phyloP scores from a whole-genome alignment of 1,140 invertebrate genomes.

The Magallana gigas region DNA sequence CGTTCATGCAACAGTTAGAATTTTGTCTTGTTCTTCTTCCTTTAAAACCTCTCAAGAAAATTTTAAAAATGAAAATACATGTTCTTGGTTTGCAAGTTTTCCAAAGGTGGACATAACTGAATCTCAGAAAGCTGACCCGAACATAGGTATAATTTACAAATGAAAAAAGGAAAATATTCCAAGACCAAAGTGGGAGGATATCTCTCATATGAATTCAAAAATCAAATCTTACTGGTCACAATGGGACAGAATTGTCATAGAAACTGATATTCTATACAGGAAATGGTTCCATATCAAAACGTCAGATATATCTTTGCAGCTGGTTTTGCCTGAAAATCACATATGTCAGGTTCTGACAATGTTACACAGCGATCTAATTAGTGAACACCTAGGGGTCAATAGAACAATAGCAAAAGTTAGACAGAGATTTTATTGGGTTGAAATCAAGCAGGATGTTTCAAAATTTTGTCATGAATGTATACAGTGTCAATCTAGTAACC shows the following conservation, averaged over 20 bases:
- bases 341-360: neutral
- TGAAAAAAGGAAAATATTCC: too few species aligned
- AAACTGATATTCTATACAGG: slow-evolving; percentile 14
- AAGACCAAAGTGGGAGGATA: neutral
- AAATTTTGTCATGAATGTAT: too few species aligned
- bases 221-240: slow-evolving; percentile 36
- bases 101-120: too few species aligned
- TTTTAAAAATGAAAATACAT: too few species aligned
- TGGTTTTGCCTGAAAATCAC: neutral
- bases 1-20: too few species aligned
- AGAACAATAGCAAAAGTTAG: slow-evolving; percentile 26
- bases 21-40: neutral
- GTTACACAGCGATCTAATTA: neutral
- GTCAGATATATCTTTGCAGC: neutral
- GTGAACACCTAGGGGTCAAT: neutral
- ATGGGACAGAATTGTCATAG: slow-evolving; percentile 4
- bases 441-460: too few species aligned
- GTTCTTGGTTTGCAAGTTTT: too few species aligned
- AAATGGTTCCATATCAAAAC: neutral
- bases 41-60: too few species aligned
- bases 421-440: slow-evolving; percentile 35
- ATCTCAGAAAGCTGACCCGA: too few species aligned
- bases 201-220: neutral
- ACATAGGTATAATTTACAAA: too few species aligned
- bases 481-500: neutral